Percentiles rank a stretch among this genome's conserved stretches.
phyloP scores from a whole-genome alignment of 1,140 invertebrate genomes.

The Phenacoccus solenopsis region DNA sequence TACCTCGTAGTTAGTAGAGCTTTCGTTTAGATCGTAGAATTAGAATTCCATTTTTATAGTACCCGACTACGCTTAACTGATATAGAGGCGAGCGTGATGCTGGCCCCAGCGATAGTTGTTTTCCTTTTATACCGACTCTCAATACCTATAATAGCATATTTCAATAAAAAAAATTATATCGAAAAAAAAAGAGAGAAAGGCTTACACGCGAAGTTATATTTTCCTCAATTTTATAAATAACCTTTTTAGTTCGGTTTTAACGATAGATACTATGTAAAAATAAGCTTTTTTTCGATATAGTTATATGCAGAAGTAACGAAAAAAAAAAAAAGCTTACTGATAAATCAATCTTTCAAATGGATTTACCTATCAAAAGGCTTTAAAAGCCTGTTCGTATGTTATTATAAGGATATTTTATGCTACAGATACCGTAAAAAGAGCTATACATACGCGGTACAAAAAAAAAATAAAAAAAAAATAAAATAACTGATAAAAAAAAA shows the following conservation, averaged over 20 bases:
- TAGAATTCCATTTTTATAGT: too few relatives aligned
- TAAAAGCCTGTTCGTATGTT: slow-evolving; percentile 11
- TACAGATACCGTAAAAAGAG: too few relatives aligned
- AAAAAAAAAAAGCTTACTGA: background rate
- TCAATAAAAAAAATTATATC: slow-evolving; percentile 9
- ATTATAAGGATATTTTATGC: slow-evolving; percentile 4
- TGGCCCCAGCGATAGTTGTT: too few relatives aligned
- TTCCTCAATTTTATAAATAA: slow-evolving; percentile 10
- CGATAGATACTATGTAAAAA: slow-evolving; percentile 18
- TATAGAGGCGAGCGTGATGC: too few relatives aligned
- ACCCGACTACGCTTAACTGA: too few relatives aligned
- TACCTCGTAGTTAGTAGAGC: too few relatives aligned
- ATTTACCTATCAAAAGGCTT: slow-evolving; percentile 17
- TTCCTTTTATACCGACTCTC: too few relatives aligned
- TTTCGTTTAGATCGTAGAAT: too few relatives aligned
- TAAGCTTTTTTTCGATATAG: background rate
- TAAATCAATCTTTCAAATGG: slow-evolving; percentile 17
- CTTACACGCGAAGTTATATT: background rate
- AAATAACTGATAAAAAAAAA: too few relatives aligned
- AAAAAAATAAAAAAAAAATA: too few relatives aligned
- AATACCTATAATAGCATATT: background rate
- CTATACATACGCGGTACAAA: too few relatives aligned
- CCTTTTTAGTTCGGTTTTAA: slow-evolving; percentile 12
- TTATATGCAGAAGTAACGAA: too few relatives aligned
- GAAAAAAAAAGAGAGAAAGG: background rate